phyloP scores from a whole-genome alignment of 2,797 vertebrate species.

The Carcharodon carcharias region DNA sequence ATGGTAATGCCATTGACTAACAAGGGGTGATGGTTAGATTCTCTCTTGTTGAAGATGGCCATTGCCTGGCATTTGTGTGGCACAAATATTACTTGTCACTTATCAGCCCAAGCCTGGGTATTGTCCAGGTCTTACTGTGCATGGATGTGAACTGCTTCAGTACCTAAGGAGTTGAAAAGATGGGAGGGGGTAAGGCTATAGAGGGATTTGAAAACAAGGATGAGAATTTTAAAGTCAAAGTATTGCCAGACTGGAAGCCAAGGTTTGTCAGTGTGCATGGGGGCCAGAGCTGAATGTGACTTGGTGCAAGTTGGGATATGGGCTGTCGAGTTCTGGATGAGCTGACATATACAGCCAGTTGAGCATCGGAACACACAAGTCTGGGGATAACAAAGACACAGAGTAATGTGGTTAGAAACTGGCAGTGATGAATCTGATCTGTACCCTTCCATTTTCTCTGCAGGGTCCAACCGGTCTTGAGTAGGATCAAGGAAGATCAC shows the following conservation, averaged over 20 bases:
- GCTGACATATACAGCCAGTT: not conserved
- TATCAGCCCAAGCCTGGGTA: no score
- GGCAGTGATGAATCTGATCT: not conserved
- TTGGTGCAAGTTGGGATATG: not conserved
- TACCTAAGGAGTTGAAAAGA: not conserved
- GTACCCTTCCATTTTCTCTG: not conserved
- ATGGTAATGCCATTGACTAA: no score
- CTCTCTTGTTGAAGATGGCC: no score
- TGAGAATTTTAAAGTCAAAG: not conserved
- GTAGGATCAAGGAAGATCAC: slow-evolving; percentile 82
- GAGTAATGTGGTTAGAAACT: not conserved
- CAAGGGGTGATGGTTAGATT: no score
- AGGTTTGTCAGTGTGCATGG: not conserved
- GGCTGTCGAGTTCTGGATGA: not conserved
- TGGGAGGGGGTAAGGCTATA: not conserved
- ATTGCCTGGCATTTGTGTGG: no score
- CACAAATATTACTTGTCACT: no score
- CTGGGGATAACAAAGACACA: not conserved
- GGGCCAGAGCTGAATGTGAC: not conserved
- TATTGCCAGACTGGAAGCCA: not conserved
- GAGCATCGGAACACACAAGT: not conserved
- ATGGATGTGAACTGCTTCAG: no score
- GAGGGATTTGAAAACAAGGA: not conserved
- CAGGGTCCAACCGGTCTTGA: slow-evolving; percentile 85
- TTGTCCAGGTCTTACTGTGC: no score